phyloP scores from a whole-genome alignment of 2,888 invertebrate genomes.

The Formica aserva region DNA sequence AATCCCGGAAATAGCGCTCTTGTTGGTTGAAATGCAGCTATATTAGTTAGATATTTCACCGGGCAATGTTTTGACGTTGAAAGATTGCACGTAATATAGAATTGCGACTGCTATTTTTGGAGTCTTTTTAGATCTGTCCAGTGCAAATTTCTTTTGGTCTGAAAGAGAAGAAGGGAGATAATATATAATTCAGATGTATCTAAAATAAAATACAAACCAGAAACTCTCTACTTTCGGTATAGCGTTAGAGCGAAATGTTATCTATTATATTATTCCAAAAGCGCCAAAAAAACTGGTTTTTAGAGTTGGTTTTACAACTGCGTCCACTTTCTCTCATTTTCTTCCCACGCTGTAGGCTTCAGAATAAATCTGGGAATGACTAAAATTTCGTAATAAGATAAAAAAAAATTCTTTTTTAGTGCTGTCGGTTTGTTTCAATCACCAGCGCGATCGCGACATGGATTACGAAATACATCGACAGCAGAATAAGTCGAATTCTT shows the following conservation, averaged over 20 bases:
- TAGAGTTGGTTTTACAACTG: background rate
- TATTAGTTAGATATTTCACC: background rate
- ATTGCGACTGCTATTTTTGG: background rate
- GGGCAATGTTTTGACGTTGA: slow-evolving; percentile 11
- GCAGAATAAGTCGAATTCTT: background rate
- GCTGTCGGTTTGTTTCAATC: background rate
- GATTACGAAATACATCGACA: background rate
- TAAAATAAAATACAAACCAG: slow-evolving; percentile 1
- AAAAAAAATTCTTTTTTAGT: background rate
- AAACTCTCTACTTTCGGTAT: background rate
- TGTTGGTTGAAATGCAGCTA: slow-evolving; percentile 9
- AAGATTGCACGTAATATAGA: slow-evolving; percentile 9
- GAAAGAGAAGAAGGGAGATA: background rate
- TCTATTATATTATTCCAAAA: background rate
- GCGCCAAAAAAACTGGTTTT: slow-evolving; percentile 2
- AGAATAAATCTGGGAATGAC: background rate
- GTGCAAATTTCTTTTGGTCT: slow-evolving; percentile 9
- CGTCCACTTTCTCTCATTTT: slow-evolving; percentile 14
- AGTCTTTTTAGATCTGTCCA: background rate
- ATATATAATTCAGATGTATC: background rate
- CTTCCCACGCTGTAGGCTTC: background rate
- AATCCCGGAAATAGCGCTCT: slow-evolving; percentile 19
- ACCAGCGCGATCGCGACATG: background rate
- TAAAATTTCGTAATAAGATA: slow-evolving; percentile 22
- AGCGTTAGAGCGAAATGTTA: background rate